These are phyloP conservation scores for Mesorhabditis belari DNA, from an alignment of 2,888 invertebrate species.

Conservation along the genomic window DNA sequence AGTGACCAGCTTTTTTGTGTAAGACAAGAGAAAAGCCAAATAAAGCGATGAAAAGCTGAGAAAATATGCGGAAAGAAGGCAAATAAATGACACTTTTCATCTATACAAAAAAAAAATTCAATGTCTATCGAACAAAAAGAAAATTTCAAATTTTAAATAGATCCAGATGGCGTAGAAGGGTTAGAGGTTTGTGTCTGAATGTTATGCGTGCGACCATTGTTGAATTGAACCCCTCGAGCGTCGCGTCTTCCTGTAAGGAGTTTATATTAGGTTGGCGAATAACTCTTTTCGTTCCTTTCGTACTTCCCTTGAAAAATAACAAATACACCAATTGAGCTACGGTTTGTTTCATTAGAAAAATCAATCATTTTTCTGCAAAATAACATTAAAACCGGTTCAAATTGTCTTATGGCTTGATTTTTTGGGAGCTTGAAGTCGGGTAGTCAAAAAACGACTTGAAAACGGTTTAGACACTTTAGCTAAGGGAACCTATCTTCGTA, in stretches of 20 bases:
- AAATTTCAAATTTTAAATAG: not conserved
- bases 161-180: constrained; percentile 16
- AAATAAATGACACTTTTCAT: not conserved
- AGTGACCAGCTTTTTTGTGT: not conserved
- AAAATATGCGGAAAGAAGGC: not conserved
- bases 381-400: no score
- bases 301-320: no score
- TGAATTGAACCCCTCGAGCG: constrained; percentile 9
- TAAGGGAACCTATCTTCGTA: no score
- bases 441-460: no score
- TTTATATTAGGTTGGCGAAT: no score
- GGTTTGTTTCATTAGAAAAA: no score
- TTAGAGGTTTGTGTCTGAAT: constrained; percentile 33
- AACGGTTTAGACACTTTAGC: no score
- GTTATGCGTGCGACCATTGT: constrained; percentile 17
- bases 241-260: not conserved
- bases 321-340: no score
- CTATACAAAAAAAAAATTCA: not conserved
- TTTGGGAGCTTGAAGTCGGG: no score
- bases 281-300: no score
- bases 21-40: not conserved
- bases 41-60: not conserved
- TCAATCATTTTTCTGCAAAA: no score
- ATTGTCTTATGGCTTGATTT: no score
- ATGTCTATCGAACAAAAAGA: not conserved